Base-by-base conservation (phyloP, 2,113 vertebrate genomes). In the Lichenostomus cassidix region DNA sequence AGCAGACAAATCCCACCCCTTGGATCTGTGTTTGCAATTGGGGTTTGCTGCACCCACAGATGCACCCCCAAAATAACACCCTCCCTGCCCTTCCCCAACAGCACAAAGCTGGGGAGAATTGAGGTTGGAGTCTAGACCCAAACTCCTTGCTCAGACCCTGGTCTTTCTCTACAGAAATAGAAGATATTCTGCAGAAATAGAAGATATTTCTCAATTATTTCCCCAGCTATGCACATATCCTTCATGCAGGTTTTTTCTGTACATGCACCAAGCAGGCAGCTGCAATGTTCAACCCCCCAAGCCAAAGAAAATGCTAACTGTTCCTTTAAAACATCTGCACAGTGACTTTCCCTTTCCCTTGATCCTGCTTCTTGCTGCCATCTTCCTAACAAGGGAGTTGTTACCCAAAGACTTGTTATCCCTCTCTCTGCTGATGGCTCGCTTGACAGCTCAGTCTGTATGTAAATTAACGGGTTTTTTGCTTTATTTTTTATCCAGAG, bases 371-470 rank as follows among this genome's bases (percentile, higher is more conserved):
- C 80, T 95, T 0, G 0, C 80, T 94, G 90, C 94, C 94, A 92
- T 96, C 83, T 97, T 97, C 79, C 92, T 95, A 97, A 96, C 94
- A 96, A 95, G 95, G 87, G 94, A 96, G 93, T 84, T 94, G 95
- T 97, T 96, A 95, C 89, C 92, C 97, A 95, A 95, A 96, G 96
- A 94, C 91, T 96, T 95, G 95, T 97, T 97, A 97, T 97, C 95
- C 94, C 90, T 95, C 96, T 96, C 91, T 95, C 83, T 91, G 84
- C 88, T 96, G 95, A 95, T 2, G 83, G 94, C 94, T 97, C 3
- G 49, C 93, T 86, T 96, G 96, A 97, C 97, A 98, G 94, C 95
- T 97, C 96, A 95, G 92, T 98, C 96, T 97, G 92, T 97, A 96
- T 97, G 96, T 94, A 97, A 98, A 98, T 98, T 96, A 96, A 96